Evolutionary conservation across 2,888 invertebrate genomes (phyloP), one percentile per base, ranked within the genome.

Genomic region (Sinopyrophorus schimmeli): DNA sequence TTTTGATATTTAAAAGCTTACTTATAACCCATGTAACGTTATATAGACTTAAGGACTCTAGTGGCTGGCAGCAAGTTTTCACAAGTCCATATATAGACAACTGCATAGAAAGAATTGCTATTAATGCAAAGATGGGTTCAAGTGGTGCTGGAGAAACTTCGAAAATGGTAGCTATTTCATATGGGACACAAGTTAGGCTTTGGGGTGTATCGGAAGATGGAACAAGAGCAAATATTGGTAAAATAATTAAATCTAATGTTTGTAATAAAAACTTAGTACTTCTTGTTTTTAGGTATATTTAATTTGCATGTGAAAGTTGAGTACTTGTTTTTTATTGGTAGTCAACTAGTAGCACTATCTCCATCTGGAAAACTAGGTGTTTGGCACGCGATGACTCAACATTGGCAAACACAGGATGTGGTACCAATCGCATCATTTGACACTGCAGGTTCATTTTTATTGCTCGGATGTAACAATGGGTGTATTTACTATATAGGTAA

Each of bases 351-450:
- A n/a, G 97, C 97, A 0, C 77, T 98, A 15, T 94, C 94, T 27
- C 86, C 88, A 1, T 85, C 86, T 4, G 93, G 93, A 3, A 96
- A 96, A 75, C 91, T 98, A 12, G 97, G 98, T 1, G 97, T 98
- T n/a, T 98, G 97, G 97, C 97, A 98, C 74, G 92, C 96, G 0
- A 96, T 96, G 87, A 95, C 96, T 0, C 95, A 96, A 66, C 95
- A 97, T 74, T 98, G 97, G 95, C 97, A 97, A 77, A 89, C 93
- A 26, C 95, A 96, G 71, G 96, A 97, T 73, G 89, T 97, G 7
- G 90, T 94, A 10, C 92, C 95, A 1, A 92, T 98, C 46, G 86
- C 94, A 5, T 95, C 96, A 0, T 94, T 94, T 69, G 98, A 98
- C 72, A 96, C 95, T 0, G 97, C 97, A 12, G 97, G 97, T 0